A percentile compares a stretch with the other conserved stretches of the same genome.
These are phyloP conservation scores for Spea multiplicata DNA, from an alignment of 2,113 vertebrate genomes.

Conservation along the genomic window DNA sequence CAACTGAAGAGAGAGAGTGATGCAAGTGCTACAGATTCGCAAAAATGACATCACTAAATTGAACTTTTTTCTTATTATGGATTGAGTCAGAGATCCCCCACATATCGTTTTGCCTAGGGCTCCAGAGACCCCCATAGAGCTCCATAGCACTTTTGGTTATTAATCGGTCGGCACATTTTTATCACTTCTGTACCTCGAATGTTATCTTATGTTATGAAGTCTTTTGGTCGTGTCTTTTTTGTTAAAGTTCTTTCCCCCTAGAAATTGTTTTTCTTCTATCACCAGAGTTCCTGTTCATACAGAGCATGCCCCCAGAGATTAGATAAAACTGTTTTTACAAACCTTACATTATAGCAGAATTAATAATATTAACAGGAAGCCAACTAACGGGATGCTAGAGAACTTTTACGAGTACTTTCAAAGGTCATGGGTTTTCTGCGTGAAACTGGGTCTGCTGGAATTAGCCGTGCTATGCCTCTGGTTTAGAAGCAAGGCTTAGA, in stretches of 20 bases:
- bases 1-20: too few relatives aligned
- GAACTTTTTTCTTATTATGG: too few relatives aligned
- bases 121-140: too few relatives aligned
- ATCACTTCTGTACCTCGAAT: too few relatives aligned
- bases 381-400: not conserved
- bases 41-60: too few relatives aligned
- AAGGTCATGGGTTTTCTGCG: not conserved
- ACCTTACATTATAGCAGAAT: conserved; percentile 1
- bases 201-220: too few relatives aligned
- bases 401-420: not conserved
- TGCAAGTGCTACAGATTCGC: too few relatives aligned
- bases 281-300: conserved; percentile 9
- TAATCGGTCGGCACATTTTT: too few relatives aligned
- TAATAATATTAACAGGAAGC: conserved; percentile 1
- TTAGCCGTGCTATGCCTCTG: not conserved
- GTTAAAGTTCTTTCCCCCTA: not conserved
- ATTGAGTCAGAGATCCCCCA: too few relatives aligned
- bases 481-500: not conserved
- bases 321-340: conserved; percentile 27
- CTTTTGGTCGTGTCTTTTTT: not conserved
- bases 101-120: too few relatives aligned
- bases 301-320: not conserved
- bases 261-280: not conserved
- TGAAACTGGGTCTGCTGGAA: not conserved
- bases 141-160: too few relatives aligned